Evolutionary conservation across 2,797 vertebrate species (phyloP), one percentile per base, ranked within the genome.

Genomic region (Aplochiton taeniatus): DNA sequence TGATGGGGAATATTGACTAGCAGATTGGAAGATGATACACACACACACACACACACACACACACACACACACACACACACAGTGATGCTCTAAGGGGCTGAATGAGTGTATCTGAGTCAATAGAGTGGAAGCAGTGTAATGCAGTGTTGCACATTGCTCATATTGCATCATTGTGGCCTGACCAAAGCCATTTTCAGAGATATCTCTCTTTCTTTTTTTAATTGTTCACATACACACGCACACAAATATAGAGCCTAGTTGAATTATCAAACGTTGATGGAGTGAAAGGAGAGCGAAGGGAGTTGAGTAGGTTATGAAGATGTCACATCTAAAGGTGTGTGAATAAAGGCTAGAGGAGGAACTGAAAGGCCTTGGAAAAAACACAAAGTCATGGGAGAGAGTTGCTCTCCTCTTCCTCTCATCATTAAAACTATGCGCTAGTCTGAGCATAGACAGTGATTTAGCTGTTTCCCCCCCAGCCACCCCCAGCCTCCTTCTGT

Each of bases 361-460:
- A 58, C 12, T 8, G 62, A 64, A 72, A 56, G 4, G n/a, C n/a
- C n/a, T n/a, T 73, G 8, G 10, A 18, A 53, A 11, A 53, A 10
- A 8, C 0, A 53, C 4, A 48, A 18, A 18, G 11, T 4, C 11
- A 17, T 52, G 18, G 10, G 45, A 17, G 42, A 17, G 11, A 11
- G 43, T 72, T 73, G 64, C 42, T 47, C 64, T 61, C 65, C 61
- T 52, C 19, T 66, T 61, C 44, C n/a, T 41, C 66, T 48, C 70
- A 64, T 86, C 84, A 82, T 90, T 89, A 88, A 87, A 88, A 83
- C 65, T 56, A 46, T 7, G 70, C 75, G 85, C 80, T 71, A 73
- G 72, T 54, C 61, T 75, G 82, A 87, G 72, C 84, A 74, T 81
- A 77, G 79, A 88, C 84, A 84, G 78, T 65, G 60, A 59, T 66